Evolutionary conservation across 1,140 invertebrate genomes (phyloP), one percentile per base, ranked within the genome.

Genomic region (Drosophila virilis): DNA sequence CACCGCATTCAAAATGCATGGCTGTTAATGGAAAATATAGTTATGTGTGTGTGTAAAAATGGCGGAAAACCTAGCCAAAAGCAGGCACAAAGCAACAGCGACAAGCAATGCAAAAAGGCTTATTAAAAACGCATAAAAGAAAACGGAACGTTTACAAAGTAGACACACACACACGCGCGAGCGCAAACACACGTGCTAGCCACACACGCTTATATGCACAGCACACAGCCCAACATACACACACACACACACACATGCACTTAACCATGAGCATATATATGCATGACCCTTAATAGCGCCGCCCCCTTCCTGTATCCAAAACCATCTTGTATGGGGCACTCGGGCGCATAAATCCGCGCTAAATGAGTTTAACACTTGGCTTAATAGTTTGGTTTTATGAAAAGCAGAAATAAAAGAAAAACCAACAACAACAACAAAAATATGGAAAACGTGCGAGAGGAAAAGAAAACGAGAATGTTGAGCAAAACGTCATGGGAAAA

Each of bases 311-410:
- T 37, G 17, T 40, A 54, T 10, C 17, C 45, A 17, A 40, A 43
- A n/a, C 51, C 67, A 75, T 43, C 66, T 71, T 75, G 67, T 40
- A 65, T 71, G 74, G 66, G 62, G 84, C 84, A 89, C 84, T 89
- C 84, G 84, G 84, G 84, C 80, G 84, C 84, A 88, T 89, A 88
- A 88, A 89, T 88, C 84, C 84, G 84, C 84, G 84, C 84, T 88
- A 88, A 88, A 88, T 88, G 84, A 88, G 84, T 88, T 88, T 88
- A 88, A 88, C 84, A 88, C 84, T 88, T 88, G 84, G 84, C 84
- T 88, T 89, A 88, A 88, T 88, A 89, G 84, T 88, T 88, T 84
- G 83, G 83, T 88, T 88, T 89, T 88, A 88, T 88, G 84, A 88
- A 88, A 84, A 89, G 83, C 83, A 80, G 38, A 48, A 66, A 32